These are phyloP conservation scores for Apodemia zela DNA, from an alignment of 2,888 invertebrate species.

Conservation along the genomic window DNA sequence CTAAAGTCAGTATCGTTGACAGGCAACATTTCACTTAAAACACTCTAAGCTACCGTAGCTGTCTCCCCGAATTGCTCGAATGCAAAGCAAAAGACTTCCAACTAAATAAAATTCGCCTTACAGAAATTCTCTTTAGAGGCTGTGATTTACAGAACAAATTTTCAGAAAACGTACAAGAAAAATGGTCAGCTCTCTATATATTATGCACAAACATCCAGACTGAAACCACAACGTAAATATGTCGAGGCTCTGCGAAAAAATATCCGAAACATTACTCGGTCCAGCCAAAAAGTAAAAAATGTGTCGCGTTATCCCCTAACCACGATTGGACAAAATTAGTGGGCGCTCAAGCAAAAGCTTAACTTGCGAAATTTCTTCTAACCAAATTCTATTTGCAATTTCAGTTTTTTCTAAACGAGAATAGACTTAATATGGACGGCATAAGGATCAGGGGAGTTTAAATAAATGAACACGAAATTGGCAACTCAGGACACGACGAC, in stretches of 20 bases:
- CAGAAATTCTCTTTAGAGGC: conserved; percentile 15
- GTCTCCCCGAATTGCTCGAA: conserved; percentile 7
- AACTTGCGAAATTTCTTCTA: conserved; percentile 66
- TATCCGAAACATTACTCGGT: conserved; percentile 29
- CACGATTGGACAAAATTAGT: conserved; percentile 73
- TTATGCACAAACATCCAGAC: conserved; percentile 35
- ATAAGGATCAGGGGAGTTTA: conserved; percentile 45
- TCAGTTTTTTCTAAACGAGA: conserved; percentile 39
- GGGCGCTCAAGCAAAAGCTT: conserved; percentile 67
- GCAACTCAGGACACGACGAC: conserved; percentile 58
- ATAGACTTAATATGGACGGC: conserved; percentile 42
- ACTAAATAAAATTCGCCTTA: conserved; percentile 11
- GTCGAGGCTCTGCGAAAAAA: conserved; percentile 32
- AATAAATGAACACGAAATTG: conserved; percentile 50
- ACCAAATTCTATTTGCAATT: conserved; percentile 36
- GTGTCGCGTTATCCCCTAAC: conserved; percentile 60
- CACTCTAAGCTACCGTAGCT: conserved; percentile 14
- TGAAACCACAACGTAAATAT: conserved; percentile 38
- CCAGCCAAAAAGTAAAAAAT: conserved; percentile 46
- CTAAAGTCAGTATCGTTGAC: conserved; percentile 3
- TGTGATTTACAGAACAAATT: conserved; percentile 1
- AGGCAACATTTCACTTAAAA: conserved; percentile 7
- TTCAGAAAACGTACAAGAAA: conserved; percentile 25
- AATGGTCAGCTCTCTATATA: conserved; percentile 35
- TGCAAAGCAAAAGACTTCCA: conserved; percentile 8